phyloP scores from a whole-genome alignment of 2,113 vertebrate genomes.

The Hiodon alosoides region DNA sequence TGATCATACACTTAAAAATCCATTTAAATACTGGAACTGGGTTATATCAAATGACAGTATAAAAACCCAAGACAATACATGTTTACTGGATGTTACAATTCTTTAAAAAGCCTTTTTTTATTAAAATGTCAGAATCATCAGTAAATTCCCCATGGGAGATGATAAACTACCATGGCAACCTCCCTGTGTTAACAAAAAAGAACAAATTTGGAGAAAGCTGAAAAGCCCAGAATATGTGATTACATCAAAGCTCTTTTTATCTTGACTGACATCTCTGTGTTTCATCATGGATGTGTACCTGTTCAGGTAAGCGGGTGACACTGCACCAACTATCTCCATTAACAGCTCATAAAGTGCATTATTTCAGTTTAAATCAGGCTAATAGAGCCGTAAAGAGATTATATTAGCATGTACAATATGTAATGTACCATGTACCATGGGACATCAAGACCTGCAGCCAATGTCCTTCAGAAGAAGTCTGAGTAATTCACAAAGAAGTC shows the following conservation, averaged over 20 bases:
- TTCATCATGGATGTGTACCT: not conserved
- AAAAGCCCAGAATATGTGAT: constrained; percentile 16
- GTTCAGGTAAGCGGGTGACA: constrained; percentile 9
- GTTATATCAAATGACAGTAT: not conserved
- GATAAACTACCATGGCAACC: constrained; percentile 10
- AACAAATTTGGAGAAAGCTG: not conserved
- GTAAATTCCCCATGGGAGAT: constrained; percentile 17
- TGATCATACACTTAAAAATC: not conserved
- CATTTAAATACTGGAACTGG: not conserved
- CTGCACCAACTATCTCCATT: not conserved
- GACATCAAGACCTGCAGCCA: not conserved
- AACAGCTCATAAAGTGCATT: not conserved
- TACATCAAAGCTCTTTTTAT: constrained; percentile 9
- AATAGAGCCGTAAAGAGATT: too few relatives aligned
- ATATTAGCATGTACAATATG: not conserved
- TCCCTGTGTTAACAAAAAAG: not conserved
- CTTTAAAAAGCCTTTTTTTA: constrained; percentile 30
- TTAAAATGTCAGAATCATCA: constrained; percentile 29
- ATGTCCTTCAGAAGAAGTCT: not conserved
- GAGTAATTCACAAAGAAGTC: too few relatives aligned
- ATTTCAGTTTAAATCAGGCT: too few relatives aligned
- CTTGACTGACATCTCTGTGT: not conserved
- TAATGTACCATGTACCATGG: not conserved
- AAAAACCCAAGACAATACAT: not conserved
- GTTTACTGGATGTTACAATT: not conserved